phyloP scores from a whole-genome alignment of 2,113 vertebrate species.

The Alosa alosa region DNA sequence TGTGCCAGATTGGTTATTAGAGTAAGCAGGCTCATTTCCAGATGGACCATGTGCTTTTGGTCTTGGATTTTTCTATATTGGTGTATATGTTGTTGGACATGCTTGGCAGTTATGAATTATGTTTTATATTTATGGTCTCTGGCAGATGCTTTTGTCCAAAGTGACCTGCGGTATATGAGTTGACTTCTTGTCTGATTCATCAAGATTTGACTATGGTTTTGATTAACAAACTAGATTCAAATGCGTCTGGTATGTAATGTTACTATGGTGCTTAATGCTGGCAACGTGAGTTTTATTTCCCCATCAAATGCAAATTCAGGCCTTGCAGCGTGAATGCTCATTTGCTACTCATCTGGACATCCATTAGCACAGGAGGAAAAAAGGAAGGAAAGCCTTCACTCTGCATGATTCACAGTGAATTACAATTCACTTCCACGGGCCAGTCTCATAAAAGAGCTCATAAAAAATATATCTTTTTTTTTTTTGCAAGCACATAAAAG shows the following conservation, averaged over 20 bases:
- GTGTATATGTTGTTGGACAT: neutral
- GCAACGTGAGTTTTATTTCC: neutral
- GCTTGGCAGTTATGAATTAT: neutral
- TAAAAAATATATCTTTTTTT: too few relatives aligned
- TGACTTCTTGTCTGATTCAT: neutral
- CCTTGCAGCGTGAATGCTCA: neutral
- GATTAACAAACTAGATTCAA: conserved; percentile 2
- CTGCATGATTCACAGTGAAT: too few relatives aligned
- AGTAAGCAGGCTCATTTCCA: neutral
- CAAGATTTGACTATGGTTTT: neutral
- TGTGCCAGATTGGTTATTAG: neutral
- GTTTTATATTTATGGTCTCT: neutral
- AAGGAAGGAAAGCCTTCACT: neutral
- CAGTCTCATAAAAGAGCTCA: too few relatives aligned
- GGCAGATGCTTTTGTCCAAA: too few relatives aligned
- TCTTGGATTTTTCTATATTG: neutral
- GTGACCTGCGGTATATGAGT: too few relatives aligned
- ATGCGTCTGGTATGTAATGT: neutral
- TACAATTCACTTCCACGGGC: too few relatives aligned
- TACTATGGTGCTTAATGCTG: neutral
- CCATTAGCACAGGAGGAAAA: neutral
- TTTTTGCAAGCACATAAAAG: too few relatives aligned
- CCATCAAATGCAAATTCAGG: neutral
- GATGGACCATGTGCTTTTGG: neutral
- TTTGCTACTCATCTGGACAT: neutral